Evolutionary conservation across 2,797 vertebrate species (phyloP).

Genomic region (Craterocephalus amniculus): DNA sequence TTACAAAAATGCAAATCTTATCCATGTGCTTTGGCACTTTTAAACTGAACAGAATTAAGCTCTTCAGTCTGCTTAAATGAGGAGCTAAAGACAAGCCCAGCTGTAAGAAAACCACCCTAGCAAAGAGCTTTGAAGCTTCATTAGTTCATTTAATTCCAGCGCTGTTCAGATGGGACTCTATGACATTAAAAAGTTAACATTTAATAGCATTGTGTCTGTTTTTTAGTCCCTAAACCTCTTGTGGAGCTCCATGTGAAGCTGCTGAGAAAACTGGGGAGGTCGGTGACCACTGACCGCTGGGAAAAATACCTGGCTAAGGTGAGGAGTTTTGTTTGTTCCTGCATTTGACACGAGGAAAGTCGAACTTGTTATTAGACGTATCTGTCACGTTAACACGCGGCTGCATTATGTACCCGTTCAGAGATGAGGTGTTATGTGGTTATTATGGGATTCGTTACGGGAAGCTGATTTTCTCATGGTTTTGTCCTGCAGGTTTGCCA

Average conservation of each 20-base stretch:
- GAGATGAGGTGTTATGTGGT: neutral
- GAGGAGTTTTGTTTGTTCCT: constrained; percentile 38
- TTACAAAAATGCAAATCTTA: neutral
- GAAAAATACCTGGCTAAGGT: constrained; percentile 98
- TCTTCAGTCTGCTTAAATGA: neutral
- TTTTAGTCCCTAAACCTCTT: constrained; percentile 91
- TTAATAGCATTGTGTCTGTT: constrained; percentile 22
- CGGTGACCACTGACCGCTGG: constrained; percentile 95
- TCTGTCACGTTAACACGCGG: neutral
- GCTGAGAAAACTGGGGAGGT: constrained; percentile 96
- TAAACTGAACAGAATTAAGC: neutral
- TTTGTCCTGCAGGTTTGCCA: constrained; percentile 88
- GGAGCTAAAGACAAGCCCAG: too few relatives aligned
- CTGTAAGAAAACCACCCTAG: neutral
- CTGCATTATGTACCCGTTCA: neutral
- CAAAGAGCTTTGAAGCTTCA: neutral
- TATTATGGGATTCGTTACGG: neutral
- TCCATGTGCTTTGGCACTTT: neutral
- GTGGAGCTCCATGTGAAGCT: constrained; percentile 98
- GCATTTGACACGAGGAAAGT: neutral
- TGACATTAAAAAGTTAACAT: neutral
- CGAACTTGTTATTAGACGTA: neutral
- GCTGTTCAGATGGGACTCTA: neutral
- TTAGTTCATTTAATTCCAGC: neutral
- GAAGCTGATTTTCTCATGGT: neutral